A percentile compares a stretch with the other conserved stretches of the same genome.
phyloP scores from a whole-genome alignment of 1,140 invertebrate genomes.

The Acromyrmex charruanus region DNA sequence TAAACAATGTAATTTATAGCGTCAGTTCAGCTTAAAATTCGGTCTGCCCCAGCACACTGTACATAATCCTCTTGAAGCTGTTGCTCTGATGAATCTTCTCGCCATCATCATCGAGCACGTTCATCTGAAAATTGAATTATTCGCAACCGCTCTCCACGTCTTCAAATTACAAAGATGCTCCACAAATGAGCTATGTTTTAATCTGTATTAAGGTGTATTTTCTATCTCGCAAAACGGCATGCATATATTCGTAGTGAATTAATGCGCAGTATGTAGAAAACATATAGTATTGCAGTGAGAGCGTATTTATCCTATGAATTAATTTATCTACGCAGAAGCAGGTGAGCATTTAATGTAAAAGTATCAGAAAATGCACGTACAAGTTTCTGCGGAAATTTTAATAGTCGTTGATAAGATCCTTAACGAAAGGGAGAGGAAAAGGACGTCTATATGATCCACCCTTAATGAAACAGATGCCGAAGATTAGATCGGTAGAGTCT shows the following conservation, averaged over 20 bases:
- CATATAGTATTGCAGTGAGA: neutral
- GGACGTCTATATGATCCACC: slow-evolving; percentile 84
- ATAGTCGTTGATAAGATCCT: slow-evolving; percentile 83
- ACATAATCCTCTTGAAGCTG: slow-evolving; percentile 97
- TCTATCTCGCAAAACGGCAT: slow-evolving; percentile 17
- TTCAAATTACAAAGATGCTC: neutral
- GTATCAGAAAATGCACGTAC: slow-evolving; percentile 66
- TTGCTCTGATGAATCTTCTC: slow-evolving; percentile 96
- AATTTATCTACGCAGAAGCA: slow-evolving; percentile 12
- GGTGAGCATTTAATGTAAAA: slow-evolving; percentile 21
- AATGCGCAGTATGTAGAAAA: slow-evolving; percentile 3
- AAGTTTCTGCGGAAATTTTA: slow-evolving; percentile 79
- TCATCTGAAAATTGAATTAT: slow-evolving; percentile 86
- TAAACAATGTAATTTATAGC: slow-evolving; percentile 74
- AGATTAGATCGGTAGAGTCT: slow-evolving; percentile 42
- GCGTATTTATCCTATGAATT: slow-evolving; percentile 19
- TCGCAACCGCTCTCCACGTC: neutral
- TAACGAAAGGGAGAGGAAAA: slow-evolving; percentile 84
- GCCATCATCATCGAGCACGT: slow-evolving; percentile 87
- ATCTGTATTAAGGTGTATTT: neutral
- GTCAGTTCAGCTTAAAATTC: slow-evolving; percentile 88
- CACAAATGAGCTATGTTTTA: slow-evolving; percentile 1
- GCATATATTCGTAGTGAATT: neutral
- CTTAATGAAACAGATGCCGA: slow-evolving; percentile 81
- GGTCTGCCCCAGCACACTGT: slow-evolving; percentile 93